These are phyloP conservation scores for Hyperoplus lanceolatus DNA, from an alignment of 2,797 vertebrate genomes.

Conservation along the genomic window DNA sequence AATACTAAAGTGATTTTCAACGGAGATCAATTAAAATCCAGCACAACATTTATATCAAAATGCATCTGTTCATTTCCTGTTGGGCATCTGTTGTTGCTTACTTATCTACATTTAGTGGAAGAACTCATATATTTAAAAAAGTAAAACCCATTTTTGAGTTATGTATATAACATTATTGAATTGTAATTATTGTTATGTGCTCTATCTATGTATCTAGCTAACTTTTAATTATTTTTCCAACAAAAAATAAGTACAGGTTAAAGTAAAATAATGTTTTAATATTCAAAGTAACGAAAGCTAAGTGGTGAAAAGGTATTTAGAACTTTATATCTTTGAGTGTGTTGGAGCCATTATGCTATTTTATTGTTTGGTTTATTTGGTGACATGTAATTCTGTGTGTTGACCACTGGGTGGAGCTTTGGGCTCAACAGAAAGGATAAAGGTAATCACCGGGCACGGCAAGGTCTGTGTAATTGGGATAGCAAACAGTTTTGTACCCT, in stretches of 20 bases:
- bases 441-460: no score
- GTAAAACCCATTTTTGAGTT: not conserved
- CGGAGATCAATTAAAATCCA: not conserved
- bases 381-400: no score
- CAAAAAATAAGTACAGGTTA: not conserved
- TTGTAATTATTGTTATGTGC: not conserved
- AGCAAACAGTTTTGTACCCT: no score
- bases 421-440: no score
- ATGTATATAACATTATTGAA: not conserved
- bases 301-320: not conserved
- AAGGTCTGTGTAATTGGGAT: no score
- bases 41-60: not conserved
- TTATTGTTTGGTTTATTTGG: no score
- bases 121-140: not conserved
- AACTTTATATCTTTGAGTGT: no score
- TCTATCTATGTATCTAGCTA: not conserved
- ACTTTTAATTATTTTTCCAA: not conserved
- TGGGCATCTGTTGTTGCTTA: not conserved
- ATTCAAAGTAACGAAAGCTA: not conserved
- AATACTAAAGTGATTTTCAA: not conserved
- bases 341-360: no score
- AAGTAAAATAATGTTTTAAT: not conserved
- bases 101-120: not conserved
- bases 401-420: no score
- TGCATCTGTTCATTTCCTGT: not conserved